A percentile compares a stretch with the other conserved stretches of the same genome.
Evolutionary conservation across 2,797 vertebrate species (phyloP).

Genomic region (Astyanax mexicanus): DNA sequence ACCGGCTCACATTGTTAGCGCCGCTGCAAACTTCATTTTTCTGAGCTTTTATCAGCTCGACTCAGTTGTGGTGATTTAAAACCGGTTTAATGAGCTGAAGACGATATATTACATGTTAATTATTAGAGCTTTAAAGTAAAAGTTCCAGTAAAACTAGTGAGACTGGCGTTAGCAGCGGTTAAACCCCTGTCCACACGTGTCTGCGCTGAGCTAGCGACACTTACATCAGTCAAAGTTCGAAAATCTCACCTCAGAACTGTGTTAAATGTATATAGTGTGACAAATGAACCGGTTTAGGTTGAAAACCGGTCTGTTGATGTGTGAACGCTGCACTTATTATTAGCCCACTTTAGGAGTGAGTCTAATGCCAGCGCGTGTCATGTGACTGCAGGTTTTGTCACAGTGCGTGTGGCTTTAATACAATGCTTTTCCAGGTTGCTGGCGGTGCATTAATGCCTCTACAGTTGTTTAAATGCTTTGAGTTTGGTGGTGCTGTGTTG

Average conservation of each 20-base stretch:
- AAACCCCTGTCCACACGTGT: background rate
- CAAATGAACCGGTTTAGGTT: background rate
- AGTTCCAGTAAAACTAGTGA: no score
- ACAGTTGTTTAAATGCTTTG: background rate
- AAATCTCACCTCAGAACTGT: no score
- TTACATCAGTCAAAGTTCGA: background rate
- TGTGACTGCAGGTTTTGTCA: background rate
- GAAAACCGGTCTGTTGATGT: no score
- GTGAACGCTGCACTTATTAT: background rate
- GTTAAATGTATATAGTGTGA: background rate
- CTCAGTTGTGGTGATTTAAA: no score
- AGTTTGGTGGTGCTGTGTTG: conserved; percentile 35
- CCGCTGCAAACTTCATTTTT: conserved; percentile 26
- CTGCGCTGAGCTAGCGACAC: background rate
- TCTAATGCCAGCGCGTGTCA: background rate
- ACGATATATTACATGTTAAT: no score
- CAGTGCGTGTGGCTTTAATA: background rate
- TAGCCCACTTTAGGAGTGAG: background rate
- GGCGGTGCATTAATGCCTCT: background rate
- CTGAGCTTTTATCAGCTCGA: no score
- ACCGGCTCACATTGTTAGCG: conserved; percentile 41
- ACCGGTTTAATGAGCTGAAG: no score
- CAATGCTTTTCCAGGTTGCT: background rate
- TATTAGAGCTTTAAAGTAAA: no score
- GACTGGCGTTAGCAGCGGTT: background rate